Base-by-base conservation (phyloP, 23 tunicate species). In the Botrylloides violaceus region DNA sequence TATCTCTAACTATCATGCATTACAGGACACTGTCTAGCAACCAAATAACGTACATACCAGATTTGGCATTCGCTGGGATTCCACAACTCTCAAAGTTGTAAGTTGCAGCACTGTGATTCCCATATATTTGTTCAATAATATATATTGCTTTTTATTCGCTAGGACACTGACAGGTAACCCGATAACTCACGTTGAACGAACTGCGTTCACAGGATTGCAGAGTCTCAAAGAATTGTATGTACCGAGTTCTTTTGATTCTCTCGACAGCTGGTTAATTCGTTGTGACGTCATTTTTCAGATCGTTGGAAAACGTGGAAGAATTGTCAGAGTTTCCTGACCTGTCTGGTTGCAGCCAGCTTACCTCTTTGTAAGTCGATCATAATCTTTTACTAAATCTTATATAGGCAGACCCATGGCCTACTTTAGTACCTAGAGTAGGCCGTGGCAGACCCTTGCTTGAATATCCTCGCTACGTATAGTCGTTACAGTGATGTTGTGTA, bases 321-420 rank as follows among this genome's bases (percentile, higher is more conserved):
- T 86, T 81, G 65, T 34, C 64, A 33, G 49, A 71, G 23, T 77
- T 88, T 77, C 96, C 96, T 1, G 88, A 81, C 65, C 57, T 88
- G 30, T 65, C 88, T 1, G 77, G 73, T 6, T 88, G 96, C 65
- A 29, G 15, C 49, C 58, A 66, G 12, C 55, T 88, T 23, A 50
- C 49, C 29, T 43, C 70, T 49, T 71, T 87, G 95, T 87, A 71
- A 87, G 95, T 80, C n/a, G n/a, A n/a, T n/a, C n/a, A n/a, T n/a
- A n/a, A n/a, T n/a, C n/a, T n/a, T n/a, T n/a, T n/a, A n/a, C n/a
- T n/a, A n/a, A n/a, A n/a, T n/a, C n/a, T n/a, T n/a, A n/a, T n/a
- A n/a, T n/a, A n/a, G n/a, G n/a, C n/a, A n/a, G n/a, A n/a, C n/a
- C n/a, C n/a, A n/a, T n/a, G n/a, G n/a, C n/a, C n/a, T n/a, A n/a